phyloP scores from a whole-genome alignment of 1,140 invertebrate genomes.

The Aporrectodea caliginosa region DNA sequence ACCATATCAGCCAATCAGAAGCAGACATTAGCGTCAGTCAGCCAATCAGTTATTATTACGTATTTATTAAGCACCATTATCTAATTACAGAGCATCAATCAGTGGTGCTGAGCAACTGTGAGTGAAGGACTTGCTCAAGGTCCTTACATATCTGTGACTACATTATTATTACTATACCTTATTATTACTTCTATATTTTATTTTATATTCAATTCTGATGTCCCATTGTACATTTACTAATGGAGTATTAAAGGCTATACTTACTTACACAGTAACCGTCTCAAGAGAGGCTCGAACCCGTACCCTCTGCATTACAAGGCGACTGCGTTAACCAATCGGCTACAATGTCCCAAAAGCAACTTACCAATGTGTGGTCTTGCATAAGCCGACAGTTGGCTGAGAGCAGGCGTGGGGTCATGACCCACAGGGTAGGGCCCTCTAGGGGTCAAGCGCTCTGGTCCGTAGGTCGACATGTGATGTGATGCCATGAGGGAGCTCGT shows the following conservation, averaged over 20 bases:
- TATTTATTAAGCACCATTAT: too few species aligned
- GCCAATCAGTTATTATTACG: too few species aligned
- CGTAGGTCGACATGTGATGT: constrained; percentile 65
- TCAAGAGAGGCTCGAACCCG: background rate
- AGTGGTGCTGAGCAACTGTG: too few species aligned
- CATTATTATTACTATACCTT: background rate
- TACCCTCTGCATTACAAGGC: too few species aligned
- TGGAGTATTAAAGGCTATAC: too few species aligned
- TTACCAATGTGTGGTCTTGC: constrained; percentile 50
- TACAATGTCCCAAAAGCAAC: constrained; percentile 10
- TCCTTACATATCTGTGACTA: background rate
- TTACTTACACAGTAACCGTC: too few species aligned
- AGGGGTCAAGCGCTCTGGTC: constrained; percentile 72
- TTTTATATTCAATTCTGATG: too few species aligned
- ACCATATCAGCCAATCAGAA: background rate
- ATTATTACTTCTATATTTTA: too few species aligned
- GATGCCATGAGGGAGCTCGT: constrained; percentile 49
- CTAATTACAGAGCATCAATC: too few species aligned
- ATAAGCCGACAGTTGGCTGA: constrained; percentile 71
- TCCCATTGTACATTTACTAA: too few species aligned
- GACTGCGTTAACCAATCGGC: too few species aligned
- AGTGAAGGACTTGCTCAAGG: too few species aligned
- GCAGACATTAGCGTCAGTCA: background rate
- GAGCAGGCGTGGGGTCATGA: constrained; percentile 76
- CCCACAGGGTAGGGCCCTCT: constrained; percentile 60